Evolutionary conservation across 2,888 invertebrate species (phyloP).

Genomic region (Catocala fraxini): DNA sequence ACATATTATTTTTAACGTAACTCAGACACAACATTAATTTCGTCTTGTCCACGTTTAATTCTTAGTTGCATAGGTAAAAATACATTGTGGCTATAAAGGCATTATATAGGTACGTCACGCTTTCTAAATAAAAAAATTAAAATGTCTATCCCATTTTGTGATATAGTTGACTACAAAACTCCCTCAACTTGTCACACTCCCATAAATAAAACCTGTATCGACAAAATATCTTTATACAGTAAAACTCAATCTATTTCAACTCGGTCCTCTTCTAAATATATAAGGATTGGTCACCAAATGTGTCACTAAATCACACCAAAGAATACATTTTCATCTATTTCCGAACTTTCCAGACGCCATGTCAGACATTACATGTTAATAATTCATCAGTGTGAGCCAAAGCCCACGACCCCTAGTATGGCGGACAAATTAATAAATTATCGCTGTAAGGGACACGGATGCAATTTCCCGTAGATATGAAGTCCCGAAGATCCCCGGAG

Average conservation of each 20-base stretch:
- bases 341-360: slow-evolving; percentile 23
- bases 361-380: slow-evolving; percentile 39
- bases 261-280: slow-evolving; percentile 3
- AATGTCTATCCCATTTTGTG: too few species aligned
- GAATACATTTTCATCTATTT: slow-evolving; percentile 22
- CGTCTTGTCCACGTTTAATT: too few species aligned
- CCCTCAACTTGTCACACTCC: too few species aligned
- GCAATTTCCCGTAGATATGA: slow-evolving; percentile 63
- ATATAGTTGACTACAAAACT: too few species aligned
- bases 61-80: too few species aligned
- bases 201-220: not conserved
- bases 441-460: slow-evolving; percentile 57
- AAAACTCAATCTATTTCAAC: not conserved
- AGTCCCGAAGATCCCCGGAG: slow-evolving; percentile 47
- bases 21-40: too few species aligned
- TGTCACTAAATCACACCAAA: slow-evolving; percentile 12
- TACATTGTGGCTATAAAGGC: too few species aligned
- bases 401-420: slow-evolving; percentile 25
- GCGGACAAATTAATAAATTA: slow-evolving; percentile 70
- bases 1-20: too few species aligned
- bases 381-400: slow-evolving; percentile 33
- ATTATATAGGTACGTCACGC: too few species aligned
- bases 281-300: slow-evolving; percentile 1
- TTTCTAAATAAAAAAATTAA: too few species aligned
- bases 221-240: not conserved